Conservation (phyloP, 2,113 vertebrate genomes). For the Rhipidura dahli region DNA sequence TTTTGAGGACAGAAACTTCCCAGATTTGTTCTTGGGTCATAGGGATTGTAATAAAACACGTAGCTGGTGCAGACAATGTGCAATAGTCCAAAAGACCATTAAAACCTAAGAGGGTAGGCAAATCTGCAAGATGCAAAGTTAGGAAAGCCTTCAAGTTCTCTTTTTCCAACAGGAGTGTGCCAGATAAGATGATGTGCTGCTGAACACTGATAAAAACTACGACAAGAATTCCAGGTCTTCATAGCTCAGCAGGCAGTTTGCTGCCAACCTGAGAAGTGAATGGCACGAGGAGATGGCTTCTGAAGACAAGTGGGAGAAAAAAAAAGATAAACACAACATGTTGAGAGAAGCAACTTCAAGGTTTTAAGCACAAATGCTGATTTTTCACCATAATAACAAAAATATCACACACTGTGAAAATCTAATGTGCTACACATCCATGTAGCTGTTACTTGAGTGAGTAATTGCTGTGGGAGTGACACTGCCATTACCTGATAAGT, state of each 20-base stretch:
- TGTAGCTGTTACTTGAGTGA: background rate
- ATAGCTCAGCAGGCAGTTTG: background rate
- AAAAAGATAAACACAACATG: background rate
- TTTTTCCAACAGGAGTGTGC: background rate
- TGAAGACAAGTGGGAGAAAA: constrained; percentile 7
- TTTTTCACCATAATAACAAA: background rate
- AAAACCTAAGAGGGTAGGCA: background rate
- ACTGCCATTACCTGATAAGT: background rate
- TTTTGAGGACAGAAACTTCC: background rate
- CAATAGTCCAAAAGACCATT: background rate
- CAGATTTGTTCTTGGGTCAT: background rate
- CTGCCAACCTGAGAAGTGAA: constrained; percentile 9
- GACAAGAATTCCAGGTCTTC: background rate
- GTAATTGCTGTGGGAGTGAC: background rate
- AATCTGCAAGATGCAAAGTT: background rate
- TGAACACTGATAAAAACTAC: background rate
- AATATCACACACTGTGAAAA: constrained; percentile 15
- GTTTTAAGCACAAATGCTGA: background rate
- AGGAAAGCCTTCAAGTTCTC: background rate
- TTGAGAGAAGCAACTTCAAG: background rate
- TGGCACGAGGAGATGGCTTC: background rate
- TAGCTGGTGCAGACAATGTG: background rate
- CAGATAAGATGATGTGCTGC: background rate
- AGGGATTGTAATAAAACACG: background rate
- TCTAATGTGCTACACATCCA: background rate